Percentiles rank a stretch among this genome's conserved stretches.
These are phyloP conservation scores for Leptobrachium ailaonicum DNA, from an alignment of 2,113 vertebrate species.

Conservation along the genomic window DNA sequence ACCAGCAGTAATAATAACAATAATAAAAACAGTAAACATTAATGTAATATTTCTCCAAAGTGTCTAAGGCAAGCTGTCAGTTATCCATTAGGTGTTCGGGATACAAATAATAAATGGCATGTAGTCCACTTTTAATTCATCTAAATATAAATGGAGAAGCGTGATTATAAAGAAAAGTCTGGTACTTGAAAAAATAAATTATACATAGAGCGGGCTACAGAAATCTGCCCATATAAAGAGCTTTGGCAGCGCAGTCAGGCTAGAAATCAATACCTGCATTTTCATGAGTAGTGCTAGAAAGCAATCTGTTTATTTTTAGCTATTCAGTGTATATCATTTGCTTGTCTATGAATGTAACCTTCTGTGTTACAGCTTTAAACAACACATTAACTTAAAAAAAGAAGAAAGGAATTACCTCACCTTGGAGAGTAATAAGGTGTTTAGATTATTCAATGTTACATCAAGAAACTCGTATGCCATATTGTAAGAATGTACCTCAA, in stretches of 20 bases:
- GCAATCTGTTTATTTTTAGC: slow-evolving; percentile 27
- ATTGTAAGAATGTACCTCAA: slow-evolving; percentile 20
- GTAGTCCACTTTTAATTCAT: no score
- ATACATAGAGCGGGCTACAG: background rate
- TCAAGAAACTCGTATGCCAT: slow-evolving; percentile 8
- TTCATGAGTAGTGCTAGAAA: background rate
- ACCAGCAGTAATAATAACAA: no score
- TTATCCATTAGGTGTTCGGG: no score
- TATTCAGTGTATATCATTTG: background rate
- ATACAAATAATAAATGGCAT: no score
- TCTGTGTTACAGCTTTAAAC: background rate
- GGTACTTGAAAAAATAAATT: background rate
- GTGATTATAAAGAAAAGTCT: background rate
- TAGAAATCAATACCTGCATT: slow-evolving; percentile 17
- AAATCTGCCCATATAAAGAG: slow-evolving; percentile 2
- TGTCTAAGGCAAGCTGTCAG: no score
- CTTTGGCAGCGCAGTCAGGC: background rate
- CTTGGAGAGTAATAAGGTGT: background rate
- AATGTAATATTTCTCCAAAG: no score
- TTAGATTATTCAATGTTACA: slow-evolving; percentile 7
- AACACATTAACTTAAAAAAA: background rate
- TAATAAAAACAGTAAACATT: no score
- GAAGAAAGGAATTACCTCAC: background rate
- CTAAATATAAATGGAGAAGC: background rate
- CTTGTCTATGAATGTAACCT: background rate